Percentiles rank a stretch among this genome's conserved stretches.
phyloP scores from a whole-genome alignment of 2,888 invertebrate species.

The Acanthococcus lagerstroemiae region DNA sequence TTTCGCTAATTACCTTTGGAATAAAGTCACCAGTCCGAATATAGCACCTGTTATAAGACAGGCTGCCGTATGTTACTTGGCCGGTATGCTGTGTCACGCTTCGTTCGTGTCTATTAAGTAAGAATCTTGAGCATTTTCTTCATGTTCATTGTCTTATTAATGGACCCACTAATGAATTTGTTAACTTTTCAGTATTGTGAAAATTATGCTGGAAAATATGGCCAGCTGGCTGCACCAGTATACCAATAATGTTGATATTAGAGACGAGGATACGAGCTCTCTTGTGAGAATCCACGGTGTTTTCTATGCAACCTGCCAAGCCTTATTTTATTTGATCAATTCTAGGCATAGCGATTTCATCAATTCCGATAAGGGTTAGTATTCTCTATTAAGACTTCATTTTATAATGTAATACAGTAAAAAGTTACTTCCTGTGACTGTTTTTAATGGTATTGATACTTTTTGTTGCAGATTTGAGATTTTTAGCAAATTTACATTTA shows the following conservation, averaged over 20 bases:
- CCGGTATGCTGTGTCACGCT: slow-evolving; percentile 61
- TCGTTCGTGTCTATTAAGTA: slow-evolving; percentile 53
- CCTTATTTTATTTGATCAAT: slow-evolving; percentile 82
- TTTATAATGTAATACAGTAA: background rate
- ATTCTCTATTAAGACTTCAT: slow-evolving; percentile 27
- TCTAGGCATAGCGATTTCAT: slow-evolving; percentile 80
- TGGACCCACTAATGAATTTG: background rate
- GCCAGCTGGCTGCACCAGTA: slow-evolving; percentile 77
- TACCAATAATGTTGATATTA: slow-evolving; percentile 56
- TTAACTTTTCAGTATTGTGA: slow-evolving; percentile 48
- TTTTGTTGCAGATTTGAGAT: slow-evolving; percentile 57
- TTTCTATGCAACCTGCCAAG: slow-evolving; percentile 86
- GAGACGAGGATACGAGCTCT: slow-evolving; percentile 34
- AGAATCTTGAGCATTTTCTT: slow-evolving; percentile 38
- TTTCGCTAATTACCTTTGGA: slow-evolving; percentile 63
- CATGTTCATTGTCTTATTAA: background rate
- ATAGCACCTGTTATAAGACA: slow-evolving; percentile 55
- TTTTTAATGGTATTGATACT: slow-evolving; percentile 31
- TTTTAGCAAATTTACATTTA: slow-evolving; percentile 71
- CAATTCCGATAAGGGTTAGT: slow-evolving; percentile 62
- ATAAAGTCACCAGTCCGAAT: slow-evolving; percentile 57
- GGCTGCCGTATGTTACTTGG: slow-evolving; percentile 60
- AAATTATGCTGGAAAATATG: slow-evolving; percentile 57
- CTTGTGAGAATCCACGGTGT: slow-evolving; percentile 53
- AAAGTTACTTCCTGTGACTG: slow-evolving; percentile 5